A percentile compares a stretch with the other conserved stretches of the same genome.
Evolutionary conservation across 2,113 vertebrate genomes (phyloP).

Genomic region (Catharus minimus): DNA sequence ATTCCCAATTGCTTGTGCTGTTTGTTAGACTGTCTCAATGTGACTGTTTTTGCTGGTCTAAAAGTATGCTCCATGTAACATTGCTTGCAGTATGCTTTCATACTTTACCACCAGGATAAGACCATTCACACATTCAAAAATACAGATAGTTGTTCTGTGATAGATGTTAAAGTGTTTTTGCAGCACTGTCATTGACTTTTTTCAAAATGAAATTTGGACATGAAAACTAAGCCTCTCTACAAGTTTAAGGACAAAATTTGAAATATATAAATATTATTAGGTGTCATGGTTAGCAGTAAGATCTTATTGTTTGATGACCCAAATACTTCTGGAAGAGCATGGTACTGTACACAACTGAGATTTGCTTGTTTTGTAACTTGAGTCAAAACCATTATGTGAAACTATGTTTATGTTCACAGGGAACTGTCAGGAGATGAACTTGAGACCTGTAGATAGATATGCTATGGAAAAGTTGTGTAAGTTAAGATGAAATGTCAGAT

Average conservation of each 20-base stretch:
- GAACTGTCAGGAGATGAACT: not conserved
- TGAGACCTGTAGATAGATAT: not conserved
- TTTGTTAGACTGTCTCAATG: not conserved
- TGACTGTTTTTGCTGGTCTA: not conserved
- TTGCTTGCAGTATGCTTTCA: not conserved
- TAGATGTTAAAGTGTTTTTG: not conserved
- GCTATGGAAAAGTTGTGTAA: not conserved
- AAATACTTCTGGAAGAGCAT: not conserved
- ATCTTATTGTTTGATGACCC: not conserved
- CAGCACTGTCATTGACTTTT: not conserved
- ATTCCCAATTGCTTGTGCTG: not conserved
- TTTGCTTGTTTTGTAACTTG: not conserved
- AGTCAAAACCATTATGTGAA: not conserved
- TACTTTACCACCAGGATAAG: not conserved
- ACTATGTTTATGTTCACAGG: not conserved
- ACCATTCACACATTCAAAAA: not conserved
- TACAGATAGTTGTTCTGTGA: accelerated
- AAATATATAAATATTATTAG: not conserved
- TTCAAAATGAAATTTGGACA: not conserved
- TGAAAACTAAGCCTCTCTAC: not conserved
- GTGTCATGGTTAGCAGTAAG: not conserved
- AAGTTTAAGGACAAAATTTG: not conserved
- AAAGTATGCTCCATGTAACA: not conserved
- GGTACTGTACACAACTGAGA: not conserved
- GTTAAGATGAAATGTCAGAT: not conserved